Conservation (phyloP, 2,888 invertebrate species). For the Odontocerum albicorne region DNA sequence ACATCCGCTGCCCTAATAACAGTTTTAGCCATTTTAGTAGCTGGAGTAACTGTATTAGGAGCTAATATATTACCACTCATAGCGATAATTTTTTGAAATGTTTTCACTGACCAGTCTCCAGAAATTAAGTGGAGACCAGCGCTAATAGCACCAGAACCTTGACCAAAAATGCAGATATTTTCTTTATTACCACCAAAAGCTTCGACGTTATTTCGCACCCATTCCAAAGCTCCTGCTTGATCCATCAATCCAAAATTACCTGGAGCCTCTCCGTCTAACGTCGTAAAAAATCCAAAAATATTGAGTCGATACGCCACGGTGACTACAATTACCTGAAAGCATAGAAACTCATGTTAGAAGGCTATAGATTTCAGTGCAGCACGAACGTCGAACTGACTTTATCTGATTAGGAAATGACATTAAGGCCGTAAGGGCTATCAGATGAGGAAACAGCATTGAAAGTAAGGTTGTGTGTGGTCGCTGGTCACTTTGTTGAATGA, state of each 20-base stretch:
- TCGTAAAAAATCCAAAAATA: slow-evolving; percentile 83
- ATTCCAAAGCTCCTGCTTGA: slow-evolving; percentile 76
- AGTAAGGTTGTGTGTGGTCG: slow-evolving; percentile 27
- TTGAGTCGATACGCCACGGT: slow-evolving; percentile 78
- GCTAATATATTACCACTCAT: slow-evolving; percentile 79
- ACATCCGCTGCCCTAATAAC: slow-evolving; percentile 66
- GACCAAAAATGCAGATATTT: slow-evolving; percentile 77
- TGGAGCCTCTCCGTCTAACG: slow-evolving; percentile 73
- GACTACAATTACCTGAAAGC: slow-evolving; percentile 69
- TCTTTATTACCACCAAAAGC: slow-evolving; percentile 74
- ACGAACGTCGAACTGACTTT: slow-evolving; percentile 23
- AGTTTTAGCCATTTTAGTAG: slow-evolving; percentile 61
- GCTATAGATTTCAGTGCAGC: slow-evolving; percentile 7
- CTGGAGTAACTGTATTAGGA: slow-evolving; percentile 63
- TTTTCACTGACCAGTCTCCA: slow-evolving; percentile 62
- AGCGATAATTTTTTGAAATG: slow-evolving; percentile 74
- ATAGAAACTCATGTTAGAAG: slow-evolving; percentile 1
- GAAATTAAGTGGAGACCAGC: slow-evolving; percentile 75
- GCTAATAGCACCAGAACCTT: slow-evolving; percentile 78
- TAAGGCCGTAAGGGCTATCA: slow-evolving; percentile 21
- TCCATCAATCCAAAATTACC: slow-evolving; percentile 83
- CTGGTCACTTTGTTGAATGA: slow-evolving; percentile 18
- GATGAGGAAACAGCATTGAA: too few relatives aligned
- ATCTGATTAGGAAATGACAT: slow-evolving; percentile 31
- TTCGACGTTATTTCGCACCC: slow-evolving; percentile 76